Evolutionary conservation across 1,140 invertebrate species (phyloP).

Genomic region (Rhynchophorus ferrugineus): DNA sequence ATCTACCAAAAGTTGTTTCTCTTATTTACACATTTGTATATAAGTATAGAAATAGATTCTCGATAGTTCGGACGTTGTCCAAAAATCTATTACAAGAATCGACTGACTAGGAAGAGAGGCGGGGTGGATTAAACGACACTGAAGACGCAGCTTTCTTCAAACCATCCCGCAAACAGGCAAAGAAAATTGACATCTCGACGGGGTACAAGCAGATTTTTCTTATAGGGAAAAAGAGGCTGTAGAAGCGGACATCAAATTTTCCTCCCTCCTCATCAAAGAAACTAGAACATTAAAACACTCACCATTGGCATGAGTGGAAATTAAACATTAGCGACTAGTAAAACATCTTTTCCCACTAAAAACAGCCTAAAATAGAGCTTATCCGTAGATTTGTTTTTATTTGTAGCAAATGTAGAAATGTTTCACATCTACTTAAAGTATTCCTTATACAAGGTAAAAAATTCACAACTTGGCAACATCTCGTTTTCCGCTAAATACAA

Average conservation of each 20-base stretch:
- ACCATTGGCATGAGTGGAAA: background rate
- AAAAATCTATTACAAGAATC: background rate
- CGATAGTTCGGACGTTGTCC: too few species aligned
- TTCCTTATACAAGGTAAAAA: slow-evolving; percentile 4
- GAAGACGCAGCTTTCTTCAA: background rate
- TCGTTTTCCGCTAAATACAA: background rate
- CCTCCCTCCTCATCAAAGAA: background rate
- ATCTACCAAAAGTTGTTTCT: background rate
- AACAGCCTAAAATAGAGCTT: background rate
- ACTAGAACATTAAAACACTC: background rate
- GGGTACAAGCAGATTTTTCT: background rate
- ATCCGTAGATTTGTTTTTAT: background rate
- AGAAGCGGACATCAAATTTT: background rate
- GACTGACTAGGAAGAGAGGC: background rate
- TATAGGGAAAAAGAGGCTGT: background rate
- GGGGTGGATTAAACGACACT: background rate
- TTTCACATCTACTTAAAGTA: background rate
- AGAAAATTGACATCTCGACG: background rate
- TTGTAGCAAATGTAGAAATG: slow-evolving; percentile 19
- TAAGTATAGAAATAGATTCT: background rate
- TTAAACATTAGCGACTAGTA: background rate
- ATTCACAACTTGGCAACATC: background rate
- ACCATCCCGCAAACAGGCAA: background rate
- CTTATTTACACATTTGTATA: slow-evolving; percentile 6
- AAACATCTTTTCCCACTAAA: background rate